phyloP scores from a whole-genome alignment of 2,888 invertebrate species.

The Drosophila formosana region DNA sequence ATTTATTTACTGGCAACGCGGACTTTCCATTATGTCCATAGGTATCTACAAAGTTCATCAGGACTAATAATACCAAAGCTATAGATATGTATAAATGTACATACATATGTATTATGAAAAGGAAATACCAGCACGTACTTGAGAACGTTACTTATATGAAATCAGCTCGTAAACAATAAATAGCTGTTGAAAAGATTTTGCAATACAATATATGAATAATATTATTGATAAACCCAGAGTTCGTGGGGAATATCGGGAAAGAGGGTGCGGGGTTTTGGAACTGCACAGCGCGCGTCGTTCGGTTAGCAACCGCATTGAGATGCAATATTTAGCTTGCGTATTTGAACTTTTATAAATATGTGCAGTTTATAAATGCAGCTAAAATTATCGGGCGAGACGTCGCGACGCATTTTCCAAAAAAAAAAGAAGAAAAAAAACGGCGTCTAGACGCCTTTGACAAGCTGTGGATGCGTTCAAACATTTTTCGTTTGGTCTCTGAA shows the following conservation, averaged over 20 bases:
- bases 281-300: conserved; percentile 41
- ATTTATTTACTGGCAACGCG: not conserved
- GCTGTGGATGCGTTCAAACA: conserved; percentile 38
- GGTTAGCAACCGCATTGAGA: conserved; percentile 20
- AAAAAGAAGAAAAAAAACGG: conserved; percentile 29
- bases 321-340: conserved; percentile 15
- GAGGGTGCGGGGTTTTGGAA: too few relatives aligned
- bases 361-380: conserved; percentile 57
- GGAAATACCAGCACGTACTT: conserved; percentile 63
- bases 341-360: conserved; percentile 65
- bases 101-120: conserved; percentile 9
- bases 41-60: not conserved
- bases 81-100: too few relatives aligned
- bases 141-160: conserved; percentile 4
- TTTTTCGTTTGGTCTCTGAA: conserved; percentile 3
- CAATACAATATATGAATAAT: conserved; percentile 2
- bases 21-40: not conserved
- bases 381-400: conserved; percentile 66
- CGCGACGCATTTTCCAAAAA: conserved; percentile 63
- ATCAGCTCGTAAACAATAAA: conserved; percentile 11
- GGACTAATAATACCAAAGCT: not conserved
- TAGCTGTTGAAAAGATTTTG: conserved; percentile 7
- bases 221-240: not conserved
- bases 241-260: not conserved
- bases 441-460: conserved; percentile 74